A percentile compares a stretch with the other conserved stretches of the same genome.
phyloP scores from a whole-genome alignment of 2,113 vertebrate species.

The Murina feae region DNA sequence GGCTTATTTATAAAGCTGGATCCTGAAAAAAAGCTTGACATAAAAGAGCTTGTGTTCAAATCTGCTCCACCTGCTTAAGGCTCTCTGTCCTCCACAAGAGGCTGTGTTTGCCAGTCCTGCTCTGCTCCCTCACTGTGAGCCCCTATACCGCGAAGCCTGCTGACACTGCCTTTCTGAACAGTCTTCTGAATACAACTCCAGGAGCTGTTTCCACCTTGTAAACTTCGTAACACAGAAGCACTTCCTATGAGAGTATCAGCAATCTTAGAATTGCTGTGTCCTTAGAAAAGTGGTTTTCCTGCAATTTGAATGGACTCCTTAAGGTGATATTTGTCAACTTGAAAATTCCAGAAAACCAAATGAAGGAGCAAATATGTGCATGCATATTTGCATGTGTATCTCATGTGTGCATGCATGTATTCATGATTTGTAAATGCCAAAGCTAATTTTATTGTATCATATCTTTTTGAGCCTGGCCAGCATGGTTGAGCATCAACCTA shows the following conservation, averaged over 20 bases:
- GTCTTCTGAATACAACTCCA: background rate
- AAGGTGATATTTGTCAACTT: background rate
- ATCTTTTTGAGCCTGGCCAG: background rate
- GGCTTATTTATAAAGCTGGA: constrained; percentile 64
- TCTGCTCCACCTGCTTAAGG: background rate
- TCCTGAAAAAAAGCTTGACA: background rate
- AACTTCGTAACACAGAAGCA: background rate
- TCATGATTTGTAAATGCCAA: background rate
- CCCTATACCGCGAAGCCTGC: background rate
- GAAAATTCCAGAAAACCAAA: background rate
- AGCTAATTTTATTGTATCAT: background rate
- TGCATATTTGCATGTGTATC: background rate
- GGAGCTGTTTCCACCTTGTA: background rate
- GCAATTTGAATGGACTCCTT: background rate
- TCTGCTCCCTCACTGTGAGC: background rate
- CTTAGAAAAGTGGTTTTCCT: background rate
- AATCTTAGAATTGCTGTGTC: background rate
- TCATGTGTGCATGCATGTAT: background rate
- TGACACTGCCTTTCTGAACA: background rate
- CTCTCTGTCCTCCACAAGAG: background rate
- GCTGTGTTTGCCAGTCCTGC: background rate
- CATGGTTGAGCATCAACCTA: too few relatives aligned
- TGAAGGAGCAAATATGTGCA: background rate
- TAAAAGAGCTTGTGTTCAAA: background rate
- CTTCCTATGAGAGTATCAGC: background rate